phyloP scores from a whole-genome alignment of 2,888 invertebrate genomes.

The Pimpla rufipes region DNA sequence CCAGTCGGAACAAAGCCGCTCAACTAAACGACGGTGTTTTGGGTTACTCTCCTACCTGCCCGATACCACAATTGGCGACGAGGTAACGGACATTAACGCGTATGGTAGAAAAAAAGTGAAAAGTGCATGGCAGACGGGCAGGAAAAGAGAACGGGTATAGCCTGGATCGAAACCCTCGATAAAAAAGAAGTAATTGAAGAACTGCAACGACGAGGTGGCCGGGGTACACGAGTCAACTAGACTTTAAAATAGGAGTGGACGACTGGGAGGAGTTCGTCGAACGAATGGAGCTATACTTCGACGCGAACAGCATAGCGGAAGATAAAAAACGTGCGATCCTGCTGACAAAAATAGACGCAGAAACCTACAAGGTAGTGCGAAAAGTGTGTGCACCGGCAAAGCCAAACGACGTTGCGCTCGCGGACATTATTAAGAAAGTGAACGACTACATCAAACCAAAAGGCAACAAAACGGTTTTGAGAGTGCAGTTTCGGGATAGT shows the following conservation, averaged over 20 bases:
- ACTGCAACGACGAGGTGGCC: not conserved
- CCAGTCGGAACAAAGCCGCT: no score
- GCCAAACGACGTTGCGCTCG: slow-evolving; percentile 9
- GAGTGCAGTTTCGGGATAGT: slow-evolving; percentile 43
- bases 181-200: slow-evolving; percentile 21
- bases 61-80: slow-evolving; percentile 37
- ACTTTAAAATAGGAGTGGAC: slow-evolving; percentile 35
- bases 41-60: not conserved
- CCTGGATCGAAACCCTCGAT: slow-evolving; percentile 13
- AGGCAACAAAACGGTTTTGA: slow-evolving; percentile 49
- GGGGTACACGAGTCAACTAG: slow-evolving; percentile 27
- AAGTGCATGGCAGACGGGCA: slow-evolving; percentile 4
- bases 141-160: slow-evolving; percentile 5
- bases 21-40: no score
- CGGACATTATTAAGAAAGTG: slow-evolving; percentile 27
- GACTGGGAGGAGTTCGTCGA: slow-evolving; percentile 63
- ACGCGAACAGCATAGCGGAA: slow-evolving; percentile 44
- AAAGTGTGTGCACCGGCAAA: slow-evolving; percentile 48
- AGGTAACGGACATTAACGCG: slow-evolving; percentile 23
- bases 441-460: slow-evolving; percentile 45
- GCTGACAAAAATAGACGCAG: slow-evolving; percentile 57
- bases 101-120: not conserved
- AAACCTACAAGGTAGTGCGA: slow-evolving; percentile 45
- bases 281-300: slow-evolving; percentile 56
- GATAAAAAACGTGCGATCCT: slow-evolving; percentile 46